Base-by-base conservation (phyloP, 1,140 invertebrate genomes). In the Micrasema minimum region DNA sequence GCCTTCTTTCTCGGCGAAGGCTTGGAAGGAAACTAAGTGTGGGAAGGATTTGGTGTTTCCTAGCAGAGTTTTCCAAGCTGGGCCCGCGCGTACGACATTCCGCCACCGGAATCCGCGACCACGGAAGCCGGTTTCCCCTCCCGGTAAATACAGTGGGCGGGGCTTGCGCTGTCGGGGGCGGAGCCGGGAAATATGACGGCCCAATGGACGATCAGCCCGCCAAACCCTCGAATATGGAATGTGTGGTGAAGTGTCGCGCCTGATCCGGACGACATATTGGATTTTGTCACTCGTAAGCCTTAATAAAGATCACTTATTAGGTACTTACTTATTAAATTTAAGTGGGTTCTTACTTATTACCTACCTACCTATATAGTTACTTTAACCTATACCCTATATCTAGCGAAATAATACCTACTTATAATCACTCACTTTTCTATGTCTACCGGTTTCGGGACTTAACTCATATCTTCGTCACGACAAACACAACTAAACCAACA, bases 11-110 rank as follows among this genome's bases (percentile, higher is more conserved):
- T 72, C 71, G 66, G 48, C 57, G 65, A 59, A 57, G 51, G 66
- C 71, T 72, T 72, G 66, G 71, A 18, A 64, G 66, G 66, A 69
- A 69, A 72, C 71, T 72, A 72, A 66, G 48, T 23, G 23, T 51
- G 48, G 26, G 46, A 66, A 66, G 64, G 64, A 66, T 66, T 10
- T 14, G 26, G 45, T 45, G 62, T 31, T 65, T 31, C 62, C 48
- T 41, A 20, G 62, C n/a, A 53, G 66, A 62, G 50, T 43, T 64
- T 41, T 48, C 62, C 57, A 64, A 65, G 20, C 71, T 31, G 12
- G 59, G 43, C 50, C 41, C 48, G 26, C 43, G 20, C n/a, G n/a
- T n/a, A n/a, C n/a, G n/a, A n/a, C n/a, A n/a, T n/a, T n/a, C 70
- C 51, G 64, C 22, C 38, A 12, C 64, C 38, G 23, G 51, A 37